These are phyloP conservation scores for Coleophora flavipennella DNA, from an alignment of 2,888 invertebrate species.

Conservation along the genomic window DNA sequence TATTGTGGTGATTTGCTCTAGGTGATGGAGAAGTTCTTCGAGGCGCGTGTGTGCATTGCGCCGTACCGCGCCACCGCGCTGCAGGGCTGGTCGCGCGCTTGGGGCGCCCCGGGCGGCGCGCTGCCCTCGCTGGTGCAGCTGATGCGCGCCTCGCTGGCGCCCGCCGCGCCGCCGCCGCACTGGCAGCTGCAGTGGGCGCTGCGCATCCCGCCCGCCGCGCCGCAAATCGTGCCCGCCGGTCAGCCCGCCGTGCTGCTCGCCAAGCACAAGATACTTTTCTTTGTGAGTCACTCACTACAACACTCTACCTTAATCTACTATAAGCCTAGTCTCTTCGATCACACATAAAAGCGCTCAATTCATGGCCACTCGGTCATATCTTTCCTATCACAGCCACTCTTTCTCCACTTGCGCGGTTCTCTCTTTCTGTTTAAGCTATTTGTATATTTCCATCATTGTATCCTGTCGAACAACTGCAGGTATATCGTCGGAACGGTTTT, in stretches of 20 bases:
- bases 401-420: too few relatives aligned
- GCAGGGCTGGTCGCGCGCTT: conserved; percentile 86
- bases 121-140: conserved; percentile 94
- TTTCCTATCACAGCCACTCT: too few relatives aligned
- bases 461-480: too few relatives aligned
- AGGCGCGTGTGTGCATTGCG: conserved; percentile 87
- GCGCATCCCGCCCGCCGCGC: conserved; percentile 90
- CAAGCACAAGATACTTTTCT: conserved; percentile 91
- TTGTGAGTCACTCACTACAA: conserved; percentile 74
- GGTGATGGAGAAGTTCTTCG: conserved; percentile 94
- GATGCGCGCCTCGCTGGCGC: conserved; percentile 77
- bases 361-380: too few relatives aligned
- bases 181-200: conserved; percentile 96
- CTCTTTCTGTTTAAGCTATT: too few relatives aligned
- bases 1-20: too few relatives aligned
- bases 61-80: conserved; percentile 93
- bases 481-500: too few relatives aligned
- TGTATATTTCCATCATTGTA: too few relatives aligned
- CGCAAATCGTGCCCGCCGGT: conserved; percentile 91
- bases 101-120: conserved; percentile 88
- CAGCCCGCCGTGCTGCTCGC: conserved; percentile 89
- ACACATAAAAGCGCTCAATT: too few relatives aligned
- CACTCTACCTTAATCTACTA: too few relatives aligned
- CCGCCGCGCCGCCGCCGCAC: conserved; percentile 65
- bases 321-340: too few relatives aligned